Conservation (phyloP, 2,113 vertebrate species). For the Gadus chalcogrammus region DNA sequence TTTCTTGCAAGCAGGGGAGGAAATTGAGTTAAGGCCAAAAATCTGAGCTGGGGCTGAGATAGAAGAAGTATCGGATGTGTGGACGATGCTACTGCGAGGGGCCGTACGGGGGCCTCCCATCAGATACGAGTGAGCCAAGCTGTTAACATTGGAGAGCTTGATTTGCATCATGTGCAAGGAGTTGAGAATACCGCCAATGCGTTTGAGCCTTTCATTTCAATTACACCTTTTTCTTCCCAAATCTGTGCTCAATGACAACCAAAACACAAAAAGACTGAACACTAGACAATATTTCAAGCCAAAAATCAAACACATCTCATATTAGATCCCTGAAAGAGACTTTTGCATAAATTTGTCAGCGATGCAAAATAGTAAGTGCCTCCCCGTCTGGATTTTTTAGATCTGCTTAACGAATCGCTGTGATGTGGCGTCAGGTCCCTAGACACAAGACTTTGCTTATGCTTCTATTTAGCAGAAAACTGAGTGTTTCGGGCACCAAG, state of each 20-base stretch:
- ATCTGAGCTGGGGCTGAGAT: constrained; percentile 40
- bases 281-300: no score
- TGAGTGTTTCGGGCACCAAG: constrained; percentile 22
- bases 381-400: no score
- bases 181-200: background rate
- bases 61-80: constrained; percentile 39
- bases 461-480: constrained; percentile 22
- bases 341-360: no score
- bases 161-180: background rate
- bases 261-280: no score
- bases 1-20: constrained; percentile 41
- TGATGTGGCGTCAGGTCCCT: background rate
- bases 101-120: background rate
- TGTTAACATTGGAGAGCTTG: constrained; percentile 1
- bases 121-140: constrained; percentile 1
- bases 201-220: no score
- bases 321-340: no score
- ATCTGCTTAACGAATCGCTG: background rate
- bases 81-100: constrained; percentile 11
- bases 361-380: no score
- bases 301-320: no score
- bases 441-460: background rate
- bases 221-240: no score
- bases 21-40: constrained; percentile 54
- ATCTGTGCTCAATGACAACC: no score